These are phyloP conservation scores for Odontothrips loti DNA, from an alignment of 2,888 invertebrate species.

Conservation along the genomic window DNA sequence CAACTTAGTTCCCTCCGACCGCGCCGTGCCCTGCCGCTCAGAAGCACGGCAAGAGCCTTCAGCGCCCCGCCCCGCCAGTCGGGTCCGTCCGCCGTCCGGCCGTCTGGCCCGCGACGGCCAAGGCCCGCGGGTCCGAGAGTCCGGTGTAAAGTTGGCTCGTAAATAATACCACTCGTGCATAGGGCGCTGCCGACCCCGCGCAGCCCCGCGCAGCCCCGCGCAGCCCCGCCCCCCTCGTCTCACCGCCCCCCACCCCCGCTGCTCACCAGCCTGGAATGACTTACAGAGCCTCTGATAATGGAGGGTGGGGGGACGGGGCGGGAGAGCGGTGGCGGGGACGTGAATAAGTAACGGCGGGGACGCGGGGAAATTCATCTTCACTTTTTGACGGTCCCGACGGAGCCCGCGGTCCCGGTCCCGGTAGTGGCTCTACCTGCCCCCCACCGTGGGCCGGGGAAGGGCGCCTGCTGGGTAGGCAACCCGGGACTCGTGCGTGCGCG, in stretches of 20 bases:
- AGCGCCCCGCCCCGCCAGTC: not conserved
- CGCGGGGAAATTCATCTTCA: constrained; percentile 34
- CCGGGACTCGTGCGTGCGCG: no score
- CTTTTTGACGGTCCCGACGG: constrained; percentile 33
- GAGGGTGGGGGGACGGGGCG: not conserved
- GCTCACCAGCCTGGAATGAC: no score
- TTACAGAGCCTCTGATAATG: no score
- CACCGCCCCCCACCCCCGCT: not conserved
- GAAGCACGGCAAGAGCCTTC: not conserved
- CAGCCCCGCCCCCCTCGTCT: not conserved
- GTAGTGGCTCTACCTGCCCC: constrained; percentile 14
- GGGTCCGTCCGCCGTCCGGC: not conserved
- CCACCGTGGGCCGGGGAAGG: not conserved
- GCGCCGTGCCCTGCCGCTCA: not conserved
- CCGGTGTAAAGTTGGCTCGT: not conserved
- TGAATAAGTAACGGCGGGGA: constrained; percentile 35
- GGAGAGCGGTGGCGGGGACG: not conserved
- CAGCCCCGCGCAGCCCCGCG: no score
- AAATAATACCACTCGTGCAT: not conserved
- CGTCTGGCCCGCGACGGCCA: not conserved
- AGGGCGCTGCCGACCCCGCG: no score
- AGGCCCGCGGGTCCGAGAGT: not conserved
- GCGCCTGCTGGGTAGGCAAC: no score
- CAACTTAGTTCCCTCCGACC: not conserved
- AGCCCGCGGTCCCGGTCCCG: constrained; percentile 30